phyloP scores from a whole-genome alignment of 2,888 invertebrate genomes.

The Ceraclea dissimilis region DNA sequence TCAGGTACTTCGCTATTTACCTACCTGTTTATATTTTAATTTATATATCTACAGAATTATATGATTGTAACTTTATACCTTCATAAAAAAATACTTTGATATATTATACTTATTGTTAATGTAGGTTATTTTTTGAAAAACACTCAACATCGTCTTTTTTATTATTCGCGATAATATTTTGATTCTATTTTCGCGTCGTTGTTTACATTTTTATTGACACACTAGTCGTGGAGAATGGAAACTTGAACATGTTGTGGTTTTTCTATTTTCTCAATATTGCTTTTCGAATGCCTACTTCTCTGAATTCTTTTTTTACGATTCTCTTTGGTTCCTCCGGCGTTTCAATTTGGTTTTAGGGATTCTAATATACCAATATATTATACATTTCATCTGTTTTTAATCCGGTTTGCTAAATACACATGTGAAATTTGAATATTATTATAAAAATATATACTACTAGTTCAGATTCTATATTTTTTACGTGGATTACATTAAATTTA shows the following conservation, averaged over 20 bases:
- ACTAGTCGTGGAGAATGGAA: conserved; percentile 1
- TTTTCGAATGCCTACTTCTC: neutral
- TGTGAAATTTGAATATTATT: too few species aligned
- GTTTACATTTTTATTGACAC: neutral
- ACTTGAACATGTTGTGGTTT: conserved; percentile 1
- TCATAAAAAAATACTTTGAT: neutral
- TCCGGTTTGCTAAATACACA: too few species aligned
- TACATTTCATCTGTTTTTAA: too few species aligned
- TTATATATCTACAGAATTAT: neutral
- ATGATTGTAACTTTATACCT: neutral
- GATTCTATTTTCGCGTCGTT: neutral
- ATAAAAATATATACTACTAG: too few species aligned
- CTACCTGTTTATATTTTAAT: neutral
- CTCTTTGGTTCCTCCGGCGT: neutral
- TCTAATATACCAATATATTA: too few species aligned
- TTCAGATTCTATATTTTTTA: too few species aligned
- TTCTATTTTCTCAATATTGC: neutral
- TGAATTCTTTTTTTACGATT: neutral
- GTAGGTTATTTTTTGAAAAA: too few species aligned
- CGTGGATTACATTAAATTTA: too few species aligned
- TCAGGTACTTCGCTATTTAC: too few species aligned
- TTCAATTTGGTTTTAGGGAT: neutral
- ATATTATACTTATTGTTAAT: too few species aligned
- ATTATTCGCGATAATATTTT: too few species aligned
- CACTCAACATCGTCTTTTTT: too few species aligned